Conservation (phyloP, 2,797 vertebrate species). For the Anas acuta region DNA sequence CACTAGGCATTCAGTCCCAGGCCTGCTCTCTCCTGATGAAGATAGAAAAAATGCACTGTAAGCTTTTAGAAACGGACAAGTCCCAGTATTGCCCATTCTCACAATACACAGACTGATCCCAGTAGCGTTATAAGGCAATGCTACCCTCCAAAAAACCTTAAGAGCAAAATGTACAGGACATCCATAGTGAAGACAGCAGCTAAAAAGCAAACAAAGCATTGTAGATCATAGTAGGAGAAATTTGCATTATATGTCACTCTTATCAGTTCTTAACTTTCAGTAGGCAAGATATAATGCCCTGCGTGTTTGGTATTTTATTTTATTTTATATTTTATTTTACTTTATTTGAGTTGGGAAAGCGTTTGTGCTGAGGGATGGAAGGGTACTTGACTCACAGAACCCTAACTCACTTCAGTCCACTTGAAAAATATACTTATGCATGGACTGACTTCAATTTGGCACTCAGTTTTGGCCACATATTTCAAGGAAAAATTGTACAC, state of each 20-base stretch:
- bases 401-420: background rate
- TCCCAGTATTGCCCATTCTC: background rate
- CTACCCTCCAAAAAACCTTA: background rate
- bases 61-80: background rate
- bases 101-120: background rate
- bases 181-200: background rate
- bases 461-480: background rate
- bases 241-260: background rate
- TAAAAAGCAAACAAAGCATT: background rate
- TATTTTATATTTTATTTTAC: no score
- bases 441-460: background rate
- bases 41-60: background rate
- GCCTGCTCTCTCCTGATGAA: background rate
- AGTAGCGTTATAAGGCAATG: background rate
- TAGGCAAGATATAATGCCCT: background rate
- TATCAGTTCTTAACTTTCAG: background rate
- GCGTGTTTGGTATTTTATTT: background rate
- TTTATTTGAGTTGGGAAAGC: background rate
- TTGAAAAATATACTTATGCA: background rate
- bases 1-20: background rate
- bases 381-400: background rate
- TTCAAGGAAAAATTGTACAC: background rate
- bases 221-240: background rate
- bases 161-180: background rate
- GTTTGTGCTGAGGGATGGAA: background rate